phyloP scores from a whole-genome alignment of 2,797 vertebrate genomes.

The Gymnocypris eckloni region DNA sequence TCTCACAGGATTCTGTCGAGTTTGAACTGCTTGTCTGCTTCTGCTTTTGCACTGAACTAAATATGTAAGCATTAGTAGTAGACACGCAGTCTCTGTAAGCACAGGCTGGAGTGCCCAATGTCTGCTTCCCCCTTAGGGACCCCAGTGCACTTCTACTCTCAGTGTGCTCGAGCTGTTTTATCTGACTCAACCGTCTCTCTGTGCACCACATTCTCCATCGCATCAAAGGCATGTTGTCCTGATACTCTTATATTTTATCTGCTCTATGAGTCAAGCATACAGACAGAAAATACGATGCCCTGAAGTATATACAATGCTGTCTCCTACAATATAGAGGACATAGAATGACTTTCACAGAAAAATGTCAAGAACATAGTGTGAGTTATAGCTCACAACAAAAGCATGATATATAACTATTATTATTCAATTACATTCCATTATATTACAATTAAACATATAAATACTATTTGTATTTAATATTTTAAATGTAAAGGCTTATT shows the following conservation, averaged over 20 bases:
- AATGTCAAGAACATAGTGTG: not conserved
- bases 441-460: not conserved
- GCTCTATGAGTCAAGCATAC: slow-evolving; percentile 17
- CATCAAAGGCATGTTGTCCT: slow-evolving; percentile 13
- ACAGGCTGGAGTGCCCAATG: slow-evolving; percentile 9
- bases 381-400: not conserved
- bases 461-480: too few species aligned
- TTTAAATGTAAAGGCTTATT: too few species aligned
- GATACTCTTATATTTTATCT: slow-evolving; percentile 14
- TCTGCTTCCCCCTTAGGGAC: slow-evolving; percentile 8
- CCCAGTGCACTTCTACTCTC: slow-evolving; percentile 19
- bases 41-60: not conserved
- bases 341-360: not conserved
- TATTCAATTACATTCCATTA: not conserved
- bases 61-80: slow-evolving; percentile 2
- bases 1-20: not conserved
- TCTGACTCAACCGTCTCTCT: slow-evolving; percentile 13
- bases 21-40: slow-evolving; percentile 14
- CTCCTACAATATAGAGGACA: not conserved
- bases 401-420: not conserved
- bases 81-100: not conserved
- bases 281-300: slow-evolving; percentile 2
- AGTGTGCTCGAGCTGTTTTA: not conserved
- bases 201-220: not conserved
- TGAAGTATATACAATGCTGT: not conserved